Base-by-base conservation (phyloP, 1,140 invertebrate genomes). In the Zophobas morio region DNA sequence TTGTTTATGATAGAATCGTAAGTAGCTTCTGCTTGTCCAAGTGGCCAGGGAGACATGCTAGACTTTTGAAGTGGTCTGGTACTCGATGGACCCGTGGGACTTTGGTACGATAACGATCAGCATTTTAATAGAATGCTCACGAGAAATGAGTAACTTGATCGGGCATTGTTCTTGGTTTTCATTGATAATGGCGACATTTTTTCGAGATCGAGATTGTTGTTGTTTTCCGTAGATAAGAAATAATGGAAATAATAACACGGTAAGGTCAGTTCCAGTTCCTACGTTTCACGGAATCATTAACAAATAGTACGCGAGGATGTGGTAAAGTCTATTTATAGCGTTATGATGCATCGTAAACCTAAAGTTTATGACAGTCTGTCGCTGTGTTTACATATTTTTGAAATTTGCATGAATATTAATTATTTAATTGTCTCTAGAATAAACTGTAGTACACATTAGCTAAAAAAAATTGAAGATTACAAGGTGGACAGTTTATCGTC, bases 11-110 rank as follows among this genome's bases (percentile, higher is more conserved):
- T 66, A 39, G 60, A 66, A 66, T 66, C 60, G 42, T 32, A 66
- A 66, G 60, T 66, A 66, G 60, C 60, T 66, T 5, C 60, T 66
- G 42, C 60, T 66, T 66, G 42, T n/a, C 39, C 60, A 66, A 60
- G 37, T 60, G 3, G 56, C 56, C 36, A 39, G 36, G 34, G 56
- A 36, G 36, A 60, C 34, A 39, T 8, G 36, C 5, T 36, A 8
- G 3, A 37, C 1, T 36, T 20, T 60, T 32, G 35, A 20, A 20
- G 20, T 20, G 34, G 36, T 35, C 33, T 60, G 6, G 56, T 37
- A 39, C 36, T 36, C 20, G 8, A 60, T 60, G n/a, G 56, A 8
- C 8, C 8, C n/a, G n/a, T 60, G 56, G 42, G 8, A 46, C 20
- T 20, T 20, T 20, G 0, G 49, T 2, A 20, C 4, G n/a, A 51